Base-by-base conservation (phyloP, 2,113 vertebrate species). In the Leptobrachium ailaonicum region DNA sequence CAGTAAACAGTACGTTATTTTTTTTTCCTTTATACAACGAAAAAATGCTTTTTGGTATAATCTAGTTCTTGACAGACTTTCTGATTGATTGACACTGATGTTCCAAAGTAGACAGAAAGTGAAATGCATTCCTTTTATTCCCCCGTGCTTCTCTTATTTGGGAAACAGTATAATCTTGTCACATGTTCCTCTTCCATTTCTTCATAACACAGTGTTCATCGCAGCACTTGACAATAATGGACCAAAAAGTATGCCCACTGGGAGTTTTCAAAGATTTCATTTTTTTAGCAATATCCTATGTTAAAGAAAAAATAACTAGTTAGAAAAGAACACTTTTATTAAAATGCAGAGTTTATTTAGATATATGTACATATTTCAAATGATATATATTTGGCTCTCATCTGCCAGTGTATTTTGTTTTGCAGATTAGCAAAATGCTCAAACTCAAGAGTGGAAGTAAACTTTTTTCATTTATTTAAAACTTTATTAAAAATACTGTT, bases 361-460 rank as follows among this genome's bases (percentile, higher is more conserved):
- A 66, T 66, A 66, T 79, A 79, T 79, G 77, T 79, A 71, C 77
- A 79, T 72, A 79, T 72, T 71, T 79, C 71, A 79, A 79, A 20
- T 6, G 45, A 41, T 68, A 54, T 76, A 76, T 50, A 4, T 50
- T 50, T 5, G 4, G 8, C 47, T 50, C 47, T 50, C 8, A 8
- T 8, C 47, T 50, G 47, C 47, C 47, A 5, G 4, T 50, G 47
- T 5, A 50, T 50, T 50, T 50, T 8, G 4, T 50, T 1, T 50
- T 8, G 4, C 8, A 50, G 8, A 50, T 50, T 8, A 50, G 47
- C 47, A 5, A 8, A 50, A 50, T 5, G 47, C 4, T 50, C 47
- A 50, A 50, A 50, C 47, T 50, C 47, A 50, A 50, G 47, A 4
- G 4, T 50, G 8, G 47, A 50, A 8, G 47, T 50, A 50, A 50